Conservation (phyloP, 2,113 vertebrate genomes). For the Galeopterus variegatus region DNA sequence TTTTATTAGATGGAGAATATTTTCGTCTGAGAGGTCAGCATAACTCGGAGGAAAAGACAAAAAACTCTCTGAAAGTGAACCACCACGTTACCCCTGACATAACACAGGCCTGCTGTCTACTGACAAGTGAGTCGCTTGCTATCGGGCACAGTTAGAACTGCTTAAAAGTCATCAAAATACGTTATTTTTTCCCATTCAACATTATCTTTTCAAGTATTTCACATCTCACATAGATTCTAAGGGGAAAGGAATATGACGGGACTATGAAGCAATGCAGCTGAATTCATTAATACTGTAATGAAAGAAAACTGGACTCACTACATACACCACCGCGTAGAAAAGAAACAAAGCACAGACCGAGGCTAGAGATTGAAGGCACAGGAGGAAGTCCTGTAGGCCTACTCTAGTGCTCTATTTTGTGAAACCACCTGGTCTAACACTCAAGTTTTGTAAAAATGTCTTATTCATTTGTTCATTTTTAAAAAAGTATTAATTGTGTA, state of each 20-base stretch:
- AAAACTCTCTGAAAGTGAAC: conserved; percentile 39
- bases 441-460: conserved; percentile 30
- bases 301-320: background rate
- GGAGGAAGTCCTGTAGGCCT: background rate
- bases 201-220: background rate
- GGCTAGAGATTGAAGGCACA: background rate
- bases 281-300: background rate
- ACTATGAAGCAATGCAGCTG: background rate
- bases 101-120: conserved; percentile 64
- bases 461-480: background rate
- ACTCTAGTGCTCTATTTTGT: background rate
- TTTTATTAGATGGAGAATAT: conserved; percentile 74
- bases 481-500: background rate
- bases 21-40: conserved; percentile 63
- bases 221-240: background rate
- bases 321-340: background rate
- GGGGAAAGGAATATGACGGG: background rate
- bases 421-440: conserved; percentile 1
- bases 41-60: conserved; percentile 36
- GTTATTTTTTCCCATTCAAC: background rate
- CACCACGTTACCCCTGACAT: conserved; percentile 39
- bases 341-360: background rate
- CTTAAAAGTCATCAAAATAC: conserved; percentile 45
- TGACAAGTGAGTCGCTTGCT: background rate
- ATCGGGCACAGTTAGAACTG: background rate